Conservation (phyloP, 2,113 vertebrate genomes). For the Benitochromis conjunctus region DNA sequence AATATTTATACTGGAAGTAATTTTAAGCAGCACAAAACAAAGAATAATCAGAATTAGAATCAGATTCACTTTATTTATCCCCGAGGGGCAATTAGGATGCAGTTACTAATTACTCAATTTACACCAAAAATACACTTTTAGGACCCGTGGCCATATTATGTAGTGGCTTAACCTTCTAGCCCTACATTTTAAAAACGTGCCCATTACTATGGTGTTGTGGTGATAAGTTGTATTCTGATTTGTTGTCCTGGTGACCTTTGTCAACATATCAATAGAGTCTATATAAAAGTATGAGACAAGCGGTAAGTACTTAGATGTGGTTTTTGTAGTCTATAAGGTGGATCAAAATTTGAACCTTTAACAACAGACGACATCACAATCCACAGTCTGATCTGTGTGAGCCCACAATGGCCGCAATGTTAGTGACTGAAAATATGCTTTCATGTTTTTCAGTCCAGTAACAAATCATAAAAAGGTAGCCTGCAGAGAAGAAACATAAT, state of each 20-base stretch:
- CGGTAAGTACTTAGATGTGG: not conserved
- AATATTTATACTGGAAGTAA: not conserved
- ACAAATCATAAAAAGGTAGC: not conserved
- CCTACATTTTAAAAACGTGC: not conserved
- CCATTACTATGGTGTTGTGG: not conserved
- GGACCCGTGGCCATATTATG: not conserved
- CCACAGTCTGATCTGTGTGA: not conserved
- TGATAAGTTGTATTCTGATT: not conserved
- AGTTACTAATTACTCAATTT: not conserved
- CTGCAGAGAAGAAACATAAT: not conserved
- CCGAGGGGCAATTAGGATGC: too few relatives aligned
- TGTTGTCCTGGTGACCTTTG: not conserved
- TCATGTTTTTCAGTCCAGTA: rapidly evolving
- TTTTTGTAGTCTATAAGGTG: not conserved
- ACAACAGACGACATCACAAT: rapidly evolving
- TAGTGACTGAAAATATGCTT: not conserved
- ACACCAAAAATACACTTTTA: not conserved
- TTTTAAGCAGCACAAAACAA: not conserved
- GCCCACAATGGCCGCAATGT: not conserved
- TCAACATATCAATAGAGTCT: not conserved
- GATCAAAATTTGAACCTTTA: not conserved
- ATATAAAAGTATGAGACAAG: not conserved
- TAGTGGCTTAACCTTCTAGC: not conserved
- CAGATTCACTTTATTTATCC: too few relatives aligned
- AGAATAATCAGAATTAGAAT: too few relatives aligned